Evolutionary conservation across 2,888 invertebrate species (phyloP).

Genomic region (Pecten maximus): DNA sequence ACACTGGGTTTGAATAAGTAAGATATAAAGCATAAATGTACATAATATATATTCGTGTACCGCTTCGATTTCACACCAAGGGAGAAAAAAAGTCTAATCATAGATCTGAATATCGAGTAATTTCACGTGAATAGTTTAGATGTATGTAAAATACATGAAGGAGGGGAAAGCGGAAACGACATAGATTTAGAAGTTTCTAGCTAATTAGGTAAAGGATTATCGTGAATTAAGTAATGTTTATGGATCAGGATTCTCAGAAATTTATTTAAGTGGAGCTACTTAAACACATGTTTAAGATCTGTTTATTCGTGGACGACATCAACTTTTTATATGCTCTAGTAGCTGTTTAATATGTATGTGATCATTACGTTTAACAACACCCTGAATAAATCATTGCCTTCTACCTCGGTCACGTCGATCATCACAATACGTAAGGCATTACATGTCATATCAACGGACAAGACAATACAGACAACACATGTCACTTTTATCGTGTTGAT

Average conservation of each 20-base stretch:
- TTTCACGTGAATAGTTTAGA: neutral
- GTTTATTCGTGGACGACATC: neutral
- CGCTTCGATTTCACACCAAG: neutral
- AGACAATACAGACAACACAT: no score
- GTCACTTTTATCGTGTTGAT: no score
- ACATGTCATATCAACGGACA: no score
- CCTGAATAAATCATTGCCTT: no score
- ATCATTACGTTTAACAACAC: no score
- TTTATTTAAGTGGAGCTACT: neutral
- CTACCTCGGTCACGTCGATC: no score
- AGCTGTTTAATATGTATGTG: no score
- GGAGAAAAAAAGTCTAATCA: neutral
- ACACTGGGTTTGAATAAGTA: constrained; percentile 7
- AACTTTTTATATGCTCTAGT: no score
- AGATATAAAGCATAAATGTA: constrained; percentile 25
- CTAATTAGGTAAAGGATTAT: neutral
- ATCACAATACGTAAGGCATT: no score
- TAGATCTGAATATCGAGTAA: neutral
- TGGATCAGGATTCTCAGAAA: neutral
- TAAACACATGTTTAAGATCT: neutral
- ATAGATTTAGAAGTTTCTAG: neutral
- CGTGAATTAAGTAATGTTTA: no score
- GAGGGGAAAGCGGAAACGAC: neutral
- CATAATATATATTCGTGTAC: neutral
- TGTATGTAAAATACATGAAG: neutral